Conservation (phyloP, 2,113 vertebrate genomes). For the Strix aluco region DNA sequence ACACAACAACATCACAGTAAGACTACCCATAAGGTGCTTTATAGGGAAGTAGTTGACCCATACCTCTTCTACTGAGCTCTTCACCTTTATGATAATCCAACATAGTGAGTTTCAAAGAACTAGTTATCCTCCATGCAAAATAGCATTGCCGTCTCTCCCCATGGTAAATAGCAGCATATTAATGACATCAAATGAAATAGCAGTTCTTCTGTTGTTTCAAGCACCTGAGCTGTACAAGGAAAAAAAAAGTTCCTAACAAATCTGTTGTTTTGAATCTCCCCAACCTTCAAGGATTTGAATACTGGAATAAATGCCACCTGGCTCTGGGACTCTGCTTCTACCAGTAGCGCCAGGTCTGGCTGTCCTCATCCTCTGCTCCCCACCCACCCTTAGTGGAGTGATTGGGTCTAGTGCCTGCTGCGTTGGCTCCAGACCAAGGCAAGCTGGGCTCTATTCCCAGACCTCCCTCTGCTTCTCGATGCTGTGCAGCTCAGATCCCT, state of each 20-base stretch:
- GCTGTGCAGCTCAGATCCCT: neutral
- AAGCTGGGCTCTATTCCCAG: neutral
- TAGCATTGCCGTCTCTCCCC: neutral
- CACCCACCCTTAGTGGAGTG: no score
- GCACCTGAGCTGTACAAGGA: neutral
- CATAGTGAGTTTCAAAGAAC: neutral
- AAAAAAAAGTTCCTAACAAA: neutral
- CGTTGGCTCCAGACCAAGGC: neutral
- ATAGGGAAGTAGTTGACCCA: neutral
- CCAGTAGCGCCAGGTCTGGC: neutral
- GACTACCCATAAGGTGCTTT: neutral
- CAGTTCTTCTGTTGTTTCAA: neutral
- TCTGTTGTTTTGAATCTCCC: neutral
- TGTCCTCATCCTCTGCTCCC: neutral
- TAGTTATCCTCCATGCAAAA: neutral
- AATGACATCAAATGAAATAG: neutral
- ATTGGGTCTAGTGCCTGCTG: neutral
- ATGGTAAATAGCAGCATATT: neutral
- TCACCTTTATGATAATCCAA: neutral
- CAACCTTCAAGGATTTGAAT: neutral
- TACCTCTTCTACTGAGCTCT: neutral
- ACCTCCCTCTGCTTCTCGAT: neutral
- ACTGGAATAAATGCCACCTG: neutral
- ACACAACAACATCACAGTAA: neutral
- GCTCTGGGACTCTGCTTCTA: neutral